Conservation (phyloP, 2,888 invertebrate species). For the Chrysodeixis includens region DNA sequence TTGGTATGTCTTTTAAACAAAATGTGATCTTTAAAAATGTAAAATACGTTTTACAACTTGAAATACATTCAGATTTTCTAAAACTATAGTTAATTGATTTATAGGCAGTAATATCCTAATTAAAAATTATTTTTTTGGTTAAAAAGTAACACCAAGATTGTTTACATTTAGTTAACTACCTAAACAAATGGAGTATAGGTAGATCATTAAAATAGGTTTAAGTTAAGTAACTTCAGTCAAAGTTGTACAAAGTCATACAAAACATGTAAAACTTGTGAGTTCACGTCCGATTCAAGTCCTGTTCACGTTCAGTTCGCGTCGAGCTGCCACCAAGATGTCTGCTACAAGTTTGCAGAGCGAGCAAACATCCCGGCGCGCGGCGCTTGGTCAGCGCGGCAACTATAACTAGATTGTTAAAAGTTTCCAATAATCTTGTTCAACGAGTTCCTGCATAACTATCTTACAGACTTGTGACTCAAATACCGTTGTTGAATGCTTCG, state of each 20-base stretch:
- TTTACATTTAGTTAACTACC: no score
- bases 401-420: constrained; percentile 8
- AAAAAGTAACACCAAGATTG: no score
- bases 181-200: no score
- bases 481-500: not conserved
- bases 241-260: not conserved
- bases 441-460: not conserved
- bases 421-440: constrained; percentile 1
- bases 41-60: no score
- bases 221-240: not conserved
- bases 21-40: no score
- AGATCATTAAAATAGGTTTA: not conserved
- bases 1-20: no score
- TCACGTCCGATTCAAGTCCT: no score
- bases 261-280: not conserved
- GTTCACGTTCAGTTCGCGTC: not conserved
- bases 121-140: no score
- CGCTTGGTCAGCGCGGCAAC: constrained; percentile 1
- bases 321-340: not conserved
- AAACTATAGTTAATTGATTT: no score
- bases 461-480: not conserved
- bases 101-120: no score
- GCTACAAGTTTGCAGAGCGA: not conserved
- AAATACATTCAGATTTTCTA: no score
- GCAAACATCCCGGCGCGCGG: constrained; percentile 5